Base-by-base conservation (phyloP, 2,888 invertebrate species). In the Ochropleura leucogaster region DNA sequence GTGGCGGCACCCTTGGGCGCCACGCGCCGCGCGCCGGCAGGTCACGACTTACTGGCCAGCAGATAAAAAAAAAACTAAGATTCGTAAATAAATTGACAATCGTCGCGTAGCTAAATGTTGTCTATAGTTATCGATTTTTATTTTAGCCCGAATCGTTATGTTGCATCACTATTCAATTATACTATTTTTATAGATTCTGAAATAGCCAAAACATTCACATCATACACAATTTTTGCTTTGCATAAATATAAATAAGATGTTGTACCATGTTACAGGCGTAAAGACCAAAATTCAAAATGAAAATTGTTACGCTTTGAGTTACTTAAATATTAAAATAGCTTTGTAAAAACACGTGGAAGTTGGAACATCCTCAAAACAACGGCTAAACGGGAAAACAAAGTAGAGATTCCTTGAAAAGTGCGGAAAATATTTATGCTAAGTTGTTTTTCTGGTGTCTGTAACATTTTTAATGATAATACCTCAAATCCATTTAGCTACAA, bases 61-160 rank as follows among this genome's bases (percentile, higher is more conserved):
- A 90, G 89, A 91, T 90, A 91, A 89, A 30, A 30, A 84, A 90
- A 89, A 88, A 85, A 89, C 85, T 87, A 80, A 88, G 88, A 90
- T 90, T 89, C 86, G 85, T 89, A 90, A 89, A 90, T 89, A 88
- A 83, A 87, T 84, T 78, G 79, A 82, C 74, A 84, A 88, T 80
- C 68, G 67, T 71, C 81, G 62, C 60, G 70, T 79, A 72, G 18
- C 69, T 65, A 73, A 76, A 63, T 72, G 66, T 69, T 59, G 62
- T 62, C 42, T 60, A 20, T 66, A 55, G 20, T 72, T 62, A 64
- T 20, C 30, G 44, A 47, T 62, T 71, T 51, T 74, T 70, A 44
- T 83, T 78, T 64, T 18, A 64, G 10, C 55, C 46, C 46, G 14
- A 55, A 65, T 14, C 42, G 53, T 64, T 68, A 68, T 65, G 55